A percentile compares a stretch with the other conserved stretches of the same genome.
Evolutionary conservation across 2,797 vertebrate species (phyloP).

Genomic region (Sebastes variabilis): DNA sequence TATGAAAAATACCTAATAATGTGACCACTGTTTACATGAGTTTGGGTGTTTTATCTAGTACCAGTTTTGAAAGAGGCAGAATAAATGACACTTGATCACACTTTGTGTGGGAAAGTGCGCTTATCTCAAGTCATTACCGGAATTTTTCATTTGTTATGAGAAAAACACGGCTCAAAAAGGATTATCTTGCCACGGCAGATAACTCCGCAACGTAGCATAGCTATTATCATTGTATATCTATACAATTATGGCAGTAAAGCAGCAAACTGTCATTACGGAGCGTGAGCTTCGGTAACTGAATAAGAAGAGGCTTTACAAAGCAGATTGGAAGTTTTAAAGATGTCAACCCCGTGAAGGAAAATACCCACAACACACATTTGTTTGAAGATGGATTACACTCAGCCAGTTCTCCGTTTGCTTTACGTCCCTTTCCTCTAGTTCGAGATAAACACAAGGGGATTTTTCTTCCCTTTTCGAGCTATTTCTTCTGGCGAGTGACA

Average conservation of each 20-base stretch:
- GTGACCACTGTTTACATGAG: not conserved
- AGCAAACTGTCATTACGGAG: conserved; percentile 39
- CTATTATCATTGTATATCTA: conserved; percentile 33
- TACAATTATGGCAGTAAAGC: conserved; percentile 19
- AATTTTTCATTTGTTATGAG: conserved; percentile 3
- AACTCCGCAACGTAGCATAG: not conserved
- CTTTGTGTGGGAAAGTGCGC: conserved; percentile 9
- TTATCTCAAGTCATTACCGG: not conserved
- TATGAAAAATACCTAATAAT: not conserved
- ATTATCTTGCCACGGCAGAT: conserved; percentile 10
- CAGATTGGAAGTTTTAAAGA: conserved; percentile 9
- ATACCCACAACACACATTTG: conserved; percentile 39
- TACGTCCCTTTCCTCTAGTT: conserved; percentile 20
- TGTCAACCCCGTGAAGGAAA: conserved; percentile 9
- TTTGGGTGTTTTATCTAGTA: not conserved
- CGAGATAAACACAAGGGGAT: conserved; percentile 42
- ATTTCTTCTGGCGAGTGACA: conserved; percentile 20
- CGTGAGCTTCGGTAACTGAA: conserved; percentile 5
- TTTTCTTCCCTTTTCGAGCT: conserved; percentile 12
- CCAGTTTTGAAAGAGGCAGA: not conserved
- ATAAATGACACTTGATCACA: not conserved
- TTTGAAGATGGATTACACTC: conserved; percentile 65
- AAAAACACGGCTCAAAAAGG: conserved; percentile 13
- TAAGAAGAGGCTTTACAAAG: conserved; percentile 4
- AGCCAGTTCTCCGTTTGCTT: conserved; percentile 39